phyloP scores from a whole-genome alignment of 2,113 vertebrate genomes.

The Dicentrarchus labrax region DNA sequence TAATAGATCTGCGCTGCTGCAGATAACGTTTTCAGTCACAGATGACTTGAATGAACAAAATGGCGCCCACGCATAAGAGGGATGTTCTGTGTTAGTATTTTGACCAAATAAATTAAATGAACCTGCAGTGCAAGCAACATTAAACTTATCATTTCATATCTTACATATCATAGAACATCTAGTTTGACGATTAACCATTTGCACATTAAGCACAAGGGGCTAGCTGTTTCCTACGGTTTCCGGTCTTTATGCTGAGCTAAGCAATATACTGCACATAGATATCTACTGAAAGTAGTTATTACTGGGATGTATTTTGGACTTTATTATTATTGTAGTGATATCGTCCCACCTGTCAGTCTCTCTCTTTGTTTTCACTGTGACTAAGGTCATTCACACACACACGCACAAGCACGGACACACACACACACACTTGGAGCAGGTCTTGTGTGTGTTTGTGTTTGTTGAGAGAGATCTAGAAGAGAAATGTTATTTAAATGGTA shows the following conservation, averaged over 20 bases:
- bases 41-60: too few relatives aligned
- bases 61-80: too few relatives aligned
- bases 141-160: too few relatives aligned
- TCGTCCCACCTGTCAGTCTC: neutral
- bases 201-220: too few relatives aligned
- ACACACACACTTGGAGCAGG: neutral
- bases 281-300: neutral
- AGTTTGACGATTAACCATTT: too few relatives aligned
- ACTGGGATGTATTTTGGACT: slow-evolving; percentile 1
- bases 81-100: too few relatives aligned
- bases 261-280: neutral
- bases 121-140: too few relatives aligned
- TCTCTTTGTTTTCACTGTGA: slow-evolving; percentile 24
- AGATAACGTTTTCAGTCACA: too few relatives aligned
- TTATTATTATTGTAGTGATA: slow-evolving; percentile 15
- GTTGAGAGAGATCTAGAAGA: slow-evolving; percentile 45
- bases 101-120: too few relatives aligned
- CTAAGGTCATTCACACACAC: neutral
- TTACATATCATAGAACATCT: too few relatives aligned
- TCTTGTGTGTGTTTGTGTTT: slow-evolving; percentile 53
- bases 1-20: too few relatives aligned
- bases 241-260: neutral
- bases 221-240: neutral
- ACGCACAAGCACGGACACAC: neutral
- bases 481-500: slow-evolving; percentile 86